These are phyloP conservation scores for Ichneumon xanthorius DNA, from an alignment of 2,888 invertebrate genomes.

Conservation along the genomic window DNA sequence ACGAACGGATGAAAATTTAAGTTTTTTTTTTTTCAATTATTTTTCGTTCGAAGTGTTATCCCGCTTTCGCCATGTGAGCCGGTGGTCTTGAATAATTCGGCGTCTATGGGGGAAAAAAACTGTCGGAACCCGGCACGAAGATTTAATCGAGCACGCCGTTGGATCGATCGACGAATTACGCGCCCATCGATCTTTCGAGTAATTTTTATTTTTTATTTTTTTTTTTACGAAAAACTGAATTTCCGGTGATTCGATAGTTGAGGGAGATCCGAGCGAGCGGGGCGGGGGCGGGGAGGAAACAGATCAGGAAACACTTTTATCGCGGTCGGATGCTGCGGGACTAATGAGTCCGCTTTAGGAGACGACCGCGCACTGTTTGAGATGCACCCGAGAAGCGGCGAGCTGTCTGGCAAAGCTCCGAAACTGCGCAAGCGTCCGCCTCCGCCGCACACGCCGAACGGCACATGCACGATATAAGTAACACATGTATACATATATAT, in stretches of 20 bases:
- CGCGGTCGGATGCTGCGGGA: slow-evolving; percentile 75
- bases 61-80: too few relatives aligned
- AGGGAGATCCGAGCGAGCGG: neutral
- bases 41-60: too few relatives aligned
- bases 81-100: too few relatives aligned
- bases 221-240: neutral
- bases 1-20: neutral
- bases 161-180: too few relatives aligned
- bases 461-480: slow-evolving; percentile 47
- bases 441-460: slow-evolving; percentile 70
- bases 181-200: too few relatives aligned
- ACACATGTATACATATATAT: slow-evolving; percentile 18
- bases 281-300: slow-evolving; percentile 3
- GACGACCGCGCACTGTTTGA: slow-evolving; percentile 80
- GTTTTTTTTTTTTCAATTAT: neutral
- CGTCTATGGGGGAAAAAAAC: too few relatives aligned
- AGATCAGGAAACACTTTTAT: slow-evolving; percentile 52
- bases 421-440: slow-evolving; percentile 81
- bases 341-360: slow-evolving; percentile 79
- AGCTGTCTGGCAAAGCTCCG: slow-evolving; percentile 77
- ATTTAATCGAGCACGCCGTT: too few relatives aligned
- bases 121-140: too few relatives aligned
- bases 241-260: neutral
- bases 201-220: too few relatives aligned
- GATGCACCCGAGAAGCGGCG: slow-evolving; percentile 80